These are phyloP conservation scores for Drosophila austrosaltans DNA, from an alignment of 2,888 invertebrate species.

Conservation along the genomic window DNA sequence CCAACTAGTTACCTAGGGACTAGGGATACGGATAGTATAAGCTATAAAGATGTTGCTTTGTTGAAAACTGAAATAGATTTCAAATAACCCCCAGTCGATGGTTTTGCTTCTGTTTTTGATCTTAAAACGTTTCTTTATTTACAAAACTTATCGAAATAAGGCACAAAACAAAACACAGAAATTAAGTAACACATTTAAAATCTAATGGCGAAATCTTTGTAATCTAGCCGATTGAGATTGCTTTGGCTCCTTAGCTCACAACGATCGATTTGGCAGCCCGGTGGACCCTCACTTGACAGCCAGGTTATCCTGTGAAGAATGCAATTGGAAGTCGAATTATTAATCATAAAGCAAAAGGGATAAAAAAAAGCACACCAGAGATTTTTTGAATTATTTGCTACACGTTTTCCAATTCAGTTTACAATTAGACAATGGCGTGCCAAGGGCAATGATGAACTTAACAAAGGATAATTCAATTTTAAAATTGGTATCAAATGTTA, in stretches of 20 bases:
- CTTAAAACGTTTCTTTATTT: conserved; percentile 43
- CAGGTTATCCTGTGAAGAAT: conserved; percentile 88
- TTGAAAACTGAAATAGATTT: conserved; percentile 69
- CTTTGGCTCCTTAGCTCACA: conserved; percentile 93
- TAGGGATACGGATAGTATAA: conserved; percentile 56
- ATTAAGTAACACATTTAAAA: conserved; percentile 85
- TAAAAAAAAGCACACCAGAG: too few relatives aligned
- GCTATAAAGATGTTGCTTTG: conserved; percentile 57
- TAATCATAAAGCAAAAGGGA: too few relatives aligned
- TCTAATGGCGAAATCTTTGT: conserved; percentile 91
- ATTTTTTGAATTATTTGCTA: too few relatives aligned
- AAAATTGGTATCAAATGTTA: too few relatives aligned
- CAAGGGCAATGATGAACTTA: too few relatives aligned
- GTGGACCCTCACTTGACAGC: conserved; percentile 92
- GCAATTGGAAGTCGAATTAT: too few relatives aligned
- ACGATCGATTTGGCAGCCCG: conserved; percentile 92
- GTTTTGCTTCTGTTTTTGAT: neutral
- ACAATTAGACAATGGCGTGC: too few relatives aligned
- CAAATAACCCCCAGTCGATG: conserved; percentile 35
- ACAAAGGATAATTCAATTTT: too few relatives aligned
- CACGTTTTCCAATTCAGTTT: too few relatives aligned
- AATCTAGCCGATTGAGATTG: conserved; percentile 86
- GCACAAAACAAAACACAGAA: conserved; percentile 66
- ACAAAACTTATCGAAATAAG: conserved; percentile 66
- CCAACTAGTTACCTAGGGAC: neutral